phyloP scores from a whole-genome alignment of 1,140 invertebrate species.

The Scylla paramamosain region DNA sequence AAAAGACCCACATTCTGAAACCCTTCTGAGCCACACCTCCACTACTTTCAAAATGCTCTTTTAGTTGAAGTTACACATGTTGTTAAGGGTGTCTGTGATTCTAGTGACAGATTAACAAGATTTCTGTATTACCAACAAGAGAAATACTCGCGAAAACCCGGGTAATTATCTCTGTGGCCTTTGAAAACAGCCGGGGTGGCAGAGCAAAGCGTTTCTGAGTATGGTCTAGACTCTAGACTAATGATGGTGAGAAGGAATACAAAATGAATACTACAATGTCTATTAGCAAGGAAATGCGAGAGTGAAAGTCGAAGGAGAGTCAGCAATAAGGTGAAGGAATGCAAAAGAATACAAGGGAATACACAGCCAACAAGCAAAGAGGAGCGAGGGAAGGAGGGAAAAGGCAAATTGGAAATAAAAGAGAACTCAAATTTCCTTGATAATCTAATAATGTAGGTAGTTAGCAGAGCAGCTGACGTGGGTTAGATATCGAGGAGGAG shows the following conservation, averaged over 20 bases:
- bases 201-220: not conserved
- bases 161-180: no score
- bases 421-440: no score
- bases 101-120: no score
- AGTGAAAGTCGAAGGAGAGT: not conserved
- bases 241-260: not conserved
- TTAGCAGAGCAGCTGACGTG: not conserved
- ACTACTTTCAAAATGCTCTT: no score
- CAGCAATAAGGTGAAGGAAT: not conserved
- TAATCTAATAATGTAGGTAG: not conserved
- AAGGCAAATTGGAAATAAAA: not conserved
- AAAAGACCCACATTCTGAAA: no score
- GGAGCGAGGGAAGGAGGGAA: not conserved
- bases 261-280: no score
- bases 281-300: not conserved
- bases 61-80: no score
- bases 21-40: no score
- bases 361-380: not conserved
- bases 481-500: not conserved
- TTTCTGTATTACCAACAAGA: no score
- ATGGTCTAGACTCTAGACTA: not conserved
- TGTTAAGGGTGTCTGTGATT: no score
- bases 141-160: no score
- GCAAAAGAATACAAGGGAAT: not conserved
- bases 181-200: not conserved